phyloP scores from a whole-genome alignment of 2,113 vertebrate genomes.

The Proteles cristata region DNA sequence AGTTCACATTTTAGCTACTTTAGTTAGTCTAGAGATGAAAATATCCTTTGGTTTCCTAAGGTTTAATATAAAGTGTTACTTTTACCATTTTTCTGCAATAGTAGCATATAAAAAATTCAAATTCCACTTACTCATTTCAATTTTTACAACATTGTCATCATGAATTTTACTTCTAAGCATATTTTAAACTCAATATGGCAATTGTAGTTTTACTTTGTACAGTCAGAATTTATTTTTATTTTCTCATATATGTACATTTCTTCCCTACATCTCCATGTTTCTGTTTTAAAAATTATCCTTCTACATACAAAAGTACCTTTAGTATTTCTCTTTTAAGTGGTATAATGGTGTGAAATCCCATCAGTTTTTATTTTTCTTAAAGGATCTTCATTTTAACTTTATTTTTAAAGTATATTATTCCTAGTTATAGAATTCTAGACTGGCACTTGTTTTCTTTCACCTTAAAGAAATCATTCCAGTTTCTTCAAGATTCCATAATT shows the following conservation, averaged over 20 bases:
- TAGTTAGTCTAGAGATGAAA: not conserved
- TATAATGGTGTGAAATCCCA: not conserved
- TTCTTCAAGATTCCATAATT: not conserved
- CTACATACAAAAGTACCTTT: not conserved
- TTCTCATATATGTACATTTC: not conserved
- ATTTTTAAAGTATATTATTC: not conserved
- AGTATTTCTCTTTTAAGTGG: not conserved
- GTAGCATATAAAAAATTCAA: not conserved
- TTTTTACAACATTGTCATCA: not conserved
- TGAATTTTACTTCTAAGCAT: not conserved
- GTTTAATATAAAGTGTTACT: not conserved
- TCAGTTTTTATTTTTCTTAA: not conserved
- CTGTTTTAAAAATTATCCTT: not conserved
- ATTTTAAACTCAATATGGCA: not conserved
- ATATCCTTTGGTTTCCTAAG: not conserved
- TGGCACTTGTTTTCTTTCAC: not conserved
- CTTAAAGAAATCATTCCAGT: not conserved
- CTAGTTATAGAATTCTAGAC: not conserved
- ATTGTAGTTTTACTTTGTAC: not conserved
- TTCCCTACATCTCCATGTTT: not conserved
- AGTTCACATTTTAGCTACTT: not conserved
- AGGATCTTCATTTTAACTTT: not conserved
- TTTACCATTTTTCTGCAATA: not conserved
- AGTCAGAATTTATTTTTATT: not conserved
- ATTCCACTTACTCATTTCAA: not conserved